These are phyloP conservation scores for Bicyclus anynana DNA, from an alignment of 1,140 invertebrate genomes.

Conservation along the genomic window DNA sequence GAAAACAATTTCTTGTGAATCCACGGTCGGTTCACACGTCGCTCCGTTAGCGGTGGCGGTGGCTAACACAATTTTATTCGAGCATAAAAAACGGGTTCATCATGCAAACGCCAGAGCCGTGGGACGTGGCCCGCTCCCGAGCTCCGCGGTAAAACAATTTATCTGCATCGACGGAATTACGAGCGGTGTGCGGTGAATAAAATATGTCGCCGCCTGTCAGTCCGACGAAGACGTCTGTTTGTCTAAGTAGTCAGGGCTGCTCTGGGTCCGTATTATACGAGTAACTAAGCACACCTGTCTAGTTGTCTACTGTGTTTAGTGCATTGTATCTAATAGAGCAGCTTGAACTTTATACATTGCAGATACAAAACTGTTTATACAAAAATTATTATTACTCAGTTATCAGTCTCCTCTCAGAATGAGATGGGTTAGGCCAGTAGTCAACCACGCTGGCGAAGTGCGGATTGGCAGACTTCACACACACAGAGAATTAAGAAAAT, in stretches of 20 bases:
- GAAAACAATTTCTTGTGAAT: conserved; percentile 68
- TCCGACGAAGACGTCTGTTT: conserved; percentile 47
- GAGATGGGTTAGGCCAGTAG: too few relatives aligned
- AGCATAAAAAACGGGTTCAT: conserved; percentile 75
- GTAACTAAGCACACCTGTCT: too few relatives aligned
- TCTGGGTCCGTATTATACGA: too few relatives aligned
- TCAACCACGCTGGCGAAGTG: too few relatives aligned
- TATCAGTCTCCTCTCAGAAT: too few relatives aligned
- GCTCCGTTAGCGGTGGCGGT: conserved; percentile 39
- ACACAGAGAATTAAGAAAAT: too few relatives aligned
- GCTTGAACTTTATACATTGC: too few relatives aligned
- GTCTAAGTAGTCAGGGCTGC: conserved; percentile 41
- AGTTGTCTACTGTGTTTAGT: too few relatives aligned
- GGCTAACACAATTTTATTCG: conserved; percentile 75
- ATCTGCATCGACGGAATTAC: conserved; percentile 75
- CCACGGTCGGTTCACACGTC: conserved; percentile 56
- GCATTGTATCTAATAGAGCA: too few relatives aligned
- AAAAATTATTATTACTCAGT: too few relatives aligned
- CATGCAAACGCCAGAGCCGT: conserved; percentile 71
- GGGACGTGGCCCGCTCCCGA: conserved; percentile 60
- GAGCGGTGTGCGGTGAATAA: conserved; percentile 69
- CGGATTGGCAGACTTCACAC: too few relatives aligned
- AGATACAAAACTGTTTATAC: too few relatives aligned
- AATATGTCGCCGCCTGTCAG: conserved; percentile 73
- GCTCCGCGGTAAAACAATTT: conserved; percentile 74